phyloP scores from a whole-genome alignment of 2,113 vertebrate genomes.

The Pygoscelis antarcticus region DNA sequence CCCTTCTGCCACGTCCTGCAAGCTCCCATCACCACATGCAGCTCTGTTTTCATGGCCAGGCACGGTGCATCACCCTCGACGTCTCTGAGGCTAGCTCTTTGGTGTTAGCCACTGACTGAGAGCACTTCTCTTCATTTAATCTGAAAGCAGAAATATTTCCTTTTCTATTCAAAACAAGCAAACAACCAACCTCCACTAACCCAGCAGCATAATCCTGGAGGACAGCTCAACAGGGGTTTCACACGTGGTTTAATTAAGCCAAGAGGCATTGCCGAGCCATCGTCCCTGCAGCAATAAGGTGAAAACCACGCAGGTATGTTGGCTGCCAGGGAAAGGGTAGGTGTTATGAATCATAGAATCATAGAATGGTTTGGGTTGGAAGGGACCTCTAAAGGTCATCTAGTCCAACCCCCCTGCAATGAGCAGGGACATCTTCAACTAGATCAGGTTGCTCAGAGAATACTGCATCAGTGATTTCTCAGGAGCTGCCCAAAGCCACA shows the following conservation, averaged over 20 bases:
- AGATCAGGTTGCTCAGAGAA: not conserved
- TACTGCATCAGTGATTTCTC: too few species aligned
- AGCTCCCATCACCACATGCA: rapidly evolving
- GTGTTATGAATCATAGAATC: not conserved
- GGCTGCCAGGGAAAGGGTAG: not conserved
- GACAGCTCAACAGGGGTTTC: not conserved
- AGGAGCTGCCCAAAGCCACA: not conserved
- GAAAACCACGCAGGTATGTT: not conserved
- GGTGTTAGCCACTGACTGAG: not conserved
- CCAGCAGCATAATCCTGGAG: not conserved
- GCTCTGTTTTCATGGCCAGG: rapidly evolving
- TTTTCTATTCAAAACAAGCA: not conserved
- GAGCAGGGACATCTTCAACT: not conserved
- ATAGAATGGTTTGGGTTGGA: not conserved
- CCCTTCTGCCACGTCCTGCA: not conserved
- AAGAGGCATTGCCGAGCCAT: not conserved
- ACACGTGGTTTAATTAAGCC: not conserved
- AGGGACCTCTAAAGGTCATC: not conserved
- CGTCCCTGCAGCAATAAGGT: not conserved
- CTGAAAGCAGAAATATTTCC: not conserved
- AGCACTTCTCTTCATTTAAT: not conserved
- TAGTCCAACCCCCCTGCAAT: not conserved
- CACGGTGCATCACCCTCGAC: not conserved
- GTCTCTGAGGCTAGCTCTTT: not conserved
- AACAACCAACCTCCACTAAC: too few species aligned